Evolutionary conservation across 2,113 vertebrate species (phyloP), one percentile per base, ranked within the genome.

Genomic region (Isurus oxyrinchus): DNA sequence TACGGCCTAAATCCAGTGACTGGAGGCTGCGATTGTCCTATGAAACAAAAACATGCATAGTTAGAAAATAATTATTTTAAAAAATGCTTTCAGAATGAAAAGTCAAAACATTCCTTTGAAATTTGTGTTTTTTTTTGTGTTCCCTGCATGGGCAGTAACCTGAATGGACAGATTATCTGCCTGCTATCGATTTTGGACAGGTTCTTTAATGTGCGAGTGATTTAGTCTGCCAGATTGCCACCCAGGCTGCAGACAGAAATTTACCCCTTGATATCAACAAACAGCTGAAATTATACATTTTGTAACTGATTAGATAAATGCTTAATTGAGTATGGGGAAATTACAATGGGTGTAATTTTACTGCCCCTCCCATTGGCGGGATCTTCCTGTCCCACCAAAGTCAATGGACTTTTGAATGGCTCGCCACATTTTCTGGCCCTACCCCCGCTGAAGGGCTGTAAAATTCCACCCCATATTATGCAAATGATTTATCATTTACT

Each of bases 21-120:
- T 99, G 98, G 44, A 99, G 99, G 96, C 97, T 98, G 84, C 97
- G 98, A 90, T 98, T 98, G 95, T 99, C 99, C 99, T 99, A 96
- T 96, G 0, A 96, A 44, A 76, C 27, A 59, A 2, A 95, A 72
- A 44, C 76, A 8, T 55, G 49, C 40, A 53, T 55, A 11, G 55
- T 72, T 72, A 72, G 44, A 94, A n/a, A 66, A 66, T 44, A 67
- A 67, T 25, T 66, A 66, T 66, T 63, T 61, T 57, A 5, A 95
- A 95, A 94, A 95, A 95, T 44, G 59, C 27, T 66, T 72, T 55
- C 3, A 55, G 21, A 95, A 44, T 27, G 67, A 95, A 91, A 91
- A 55, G 44, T 72, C 13, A n/a, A 72, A 44, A 72, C 23, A 76
- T 55, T 95, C 69, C 35, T 95, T 23, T 72, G 13, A 72, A 72